Evolutionary conservation across 1,140 invertebrate species (phyloP).

Genomic region (Onthophagus taurus): DNA sequence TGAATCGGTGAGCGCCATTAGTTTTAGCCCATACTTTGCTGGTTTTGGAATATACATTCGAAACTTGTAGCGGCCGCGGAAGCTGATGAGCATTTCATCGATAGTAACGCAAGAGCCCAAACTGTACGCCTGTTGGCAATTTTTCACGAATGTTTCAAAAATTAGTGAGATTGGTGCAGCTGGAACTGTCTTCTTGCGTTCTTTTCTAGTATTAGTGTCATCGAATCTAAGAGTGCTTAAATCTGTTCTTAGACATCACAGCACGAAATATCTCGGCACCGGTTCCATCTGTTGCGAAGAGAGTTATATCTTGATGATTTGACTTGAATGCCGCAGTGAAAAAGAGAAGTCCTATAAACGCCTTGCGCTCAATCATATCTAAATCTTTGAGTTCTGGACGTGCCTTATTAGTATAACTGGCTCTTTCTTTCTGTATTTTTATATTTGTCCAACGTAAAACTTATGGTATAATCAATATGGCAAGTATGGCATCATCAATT

Average conservation of each 20-base stretch:
- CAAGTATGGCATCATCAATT: neutral
- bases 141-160: slow-evolving; percentile 16
- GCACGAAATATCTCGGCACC: slow-evolving; percentile 25
- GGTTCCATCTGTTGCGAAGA: slow-evolving; percentile 29
- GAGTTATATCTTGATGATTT: slow-evolving; percentile 20
- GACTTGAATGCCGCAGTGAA: slow-evolving; percentile 19
- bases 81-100: slow-evolving; percentile 35
- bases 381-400: neutral
- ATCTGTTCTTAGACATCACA: slow-evolving; percentile 24
- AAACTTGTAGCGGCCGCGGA: slow-evolving; percentile 35
- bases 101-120: too few species aligned
- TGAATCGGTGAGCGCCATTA: slow-evolving; percentile 29
- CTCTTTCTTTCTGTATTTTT: neutral
- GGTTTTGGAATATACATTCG: slow-evolving; percentile 39
- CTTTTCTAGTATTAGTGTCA: neutral
- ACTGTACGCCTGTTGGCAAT: slow-evolving; percentile 25
- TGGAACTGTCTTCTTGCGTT: neutral
- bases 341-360: slow-evolving; percentile 8
- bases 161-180: slow-evolving; percentile 1
- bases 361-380: slow-evolving; percentile 6
- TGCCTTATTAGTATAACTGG: neutral
- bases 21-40: slow-evolving; percentile 40
- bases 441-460: neutral
- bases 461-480: too few species aligned
- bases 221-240: slow-evolving; percentile 26